phyloP scores from a whole-genome alignment of 1,140 invertebrate species.

The Metaphire vulgaris region DNA sequence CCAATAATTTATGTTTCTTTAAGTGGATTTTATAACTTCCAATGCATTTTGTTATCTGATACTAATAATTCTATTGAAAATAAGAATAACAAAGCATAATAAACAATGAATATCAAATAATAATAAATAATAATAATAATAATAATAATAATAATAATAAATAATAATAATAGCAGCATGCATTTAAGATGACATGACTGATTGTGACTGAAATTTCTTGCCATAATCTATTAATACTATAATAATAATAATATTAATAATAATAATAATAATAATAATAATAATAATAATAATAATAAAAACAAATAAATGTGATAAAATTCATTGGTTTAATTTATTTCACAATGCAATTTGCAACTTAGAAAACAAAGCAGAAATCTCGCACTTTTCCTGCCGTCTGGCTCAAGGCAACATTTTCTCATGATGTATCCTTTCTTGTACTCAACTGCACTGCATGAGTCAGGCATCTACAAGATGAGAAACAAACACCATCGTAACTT shows the following conservation, averaged over 20 bases:
- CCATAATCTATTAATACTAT: not conserved
- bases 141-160: too few species aligned
- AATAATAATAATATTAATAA: not conserved
- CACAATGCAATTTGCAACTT: too few species aligned
- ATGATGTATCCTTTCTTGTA: constrained; percentile 99
- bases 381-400: constrained; percentile 90
- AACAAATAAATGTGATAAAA: not conserved
- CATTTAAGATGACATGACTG: too few species aligned
- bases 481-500: not conserved
- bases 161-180: too few species aligned
- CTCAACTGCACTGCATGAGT: constrained; percentile 74
- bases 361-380: constrained; percentile 7
- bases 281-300: not conserved
- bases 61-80: too few species aligned
- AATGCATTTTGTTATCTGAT: too few species aligned
- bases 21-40: too few species aligned
- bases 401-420: constrained; percentile 90
- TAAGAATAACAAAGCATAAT: too few species aligned
- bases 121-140: too few species aligned
- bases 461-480: constrained; percentile 57
- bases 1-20: too few species aligned
- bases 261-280: not conserved
- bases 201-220: not conserved
- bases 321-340: too few species aligned
- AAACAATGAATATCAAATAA: too few species aligned